Evolutionary conservation across 2,888 invertebrate species (phyloP).

Genomic region (Thera obeliscata): DNA sequence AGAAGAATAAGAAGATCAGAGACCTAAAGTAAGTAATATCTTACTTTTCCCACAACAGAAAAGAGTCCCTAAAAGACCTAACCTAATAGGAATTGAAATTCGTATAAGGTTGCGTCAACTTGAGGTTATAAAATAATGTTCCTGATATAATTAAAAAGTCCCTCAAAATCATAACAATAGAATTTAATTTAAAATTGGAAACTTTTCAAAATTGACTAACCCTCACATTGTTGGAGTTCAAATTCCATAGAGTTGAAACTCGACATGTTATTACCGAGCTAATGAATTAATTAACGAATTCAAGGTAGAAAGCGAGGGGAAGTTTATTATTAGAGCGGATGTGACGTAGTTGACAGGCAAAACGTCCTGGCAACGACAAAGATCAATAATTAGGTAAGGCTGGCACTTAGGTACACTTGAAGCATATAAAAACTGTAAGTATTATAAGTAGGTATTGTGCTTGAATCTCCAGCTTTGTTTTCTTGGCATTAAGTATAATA

Average conservation of each 20-base stretch:
- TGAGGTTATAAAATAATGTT: no score
- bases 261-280: conserved; percentile 43
- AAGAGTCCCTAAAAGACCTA: no score
- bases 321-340: conserved; percentile 37
- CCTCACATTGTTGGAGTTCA: conserved; percentile 21
- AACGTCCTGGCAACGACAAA: neutral
- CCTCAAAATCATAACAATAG: conserved; percentile 21
- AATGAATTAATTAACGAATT: conserved; percentile 67
- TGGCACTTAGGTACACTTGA: no score
- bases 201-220: conserved; percentile 24
- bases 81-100: no score
- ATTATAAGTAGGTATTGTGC: no score
- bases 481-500: no score
- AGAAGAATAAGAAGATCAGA: no score
- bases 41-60: no score
- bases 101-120: no score
- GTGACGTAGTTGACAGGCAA: conserved; percentile 27
- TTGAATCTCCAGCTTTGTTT: no score
- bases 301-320: conserved; percentile 62
- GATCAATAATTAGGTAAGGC: neutral
- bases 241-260: conserved; percentile 43
- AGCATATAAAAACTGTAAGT: no score
- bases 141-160: neutral
- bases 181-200: conserved; percentile 17
- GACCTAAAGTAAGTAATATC: no score